phyloP scores from a whole-genome alignment of 2,113 vertebrate species.

The Hystrix cristata region DNA sequence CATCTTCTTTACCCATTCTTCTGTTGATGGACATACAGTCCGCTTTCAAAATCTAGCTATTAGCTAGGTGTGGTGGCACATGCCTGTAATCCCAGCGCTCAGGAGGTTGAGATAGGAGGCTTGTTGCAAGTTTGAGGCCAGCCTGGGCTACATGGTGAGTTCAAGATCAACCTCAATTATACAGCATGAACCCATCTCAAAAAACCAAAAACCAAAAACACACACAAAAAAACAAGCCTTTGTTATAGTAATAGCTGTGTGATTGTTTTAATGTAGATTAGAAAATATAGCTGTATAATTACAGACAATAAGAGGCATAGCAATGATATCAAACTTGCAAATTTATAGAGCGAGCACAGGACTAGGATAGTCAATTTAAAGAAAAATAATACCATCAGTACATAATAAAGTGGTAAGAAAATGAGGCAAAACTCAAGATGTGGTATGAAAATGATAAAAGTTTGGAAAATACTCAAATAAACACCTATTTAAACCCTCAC shows the following conservation, averaged over 20 bases:
- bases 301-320: background rate
- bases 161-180: too few relatives aligned
- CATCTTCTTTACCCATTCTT: background rate
- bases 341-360: background rate
- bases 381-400: conserved; percentile 16
- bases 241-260: background rate
- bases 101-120: too few relatives aligned
- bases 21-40: background rate
- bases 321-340: background rate
- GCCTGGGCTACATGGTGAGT: too few relatives aligned
- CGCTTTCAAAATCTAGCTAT: background rate
- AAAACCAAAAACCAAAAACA: too few relatives aligned
- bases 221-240: background rate
- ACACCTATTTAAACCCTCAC: background rate
- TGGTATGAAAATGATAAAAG: background rate
- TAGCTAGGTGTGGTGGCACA: too few relatives aligned
- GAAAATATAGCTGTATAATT: background rate
- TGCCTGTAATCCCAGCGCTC: too few relatives aligned
- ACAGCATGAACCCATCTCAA: too few relatives aligned
- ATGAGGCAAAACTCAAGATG: background rate
- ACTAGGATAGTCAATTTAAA: background rate
- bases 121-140: too few relatives aligned
- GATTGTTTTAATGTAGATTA: background rate
- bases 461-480: conserved; percentile 11
- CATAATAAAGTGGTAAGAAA: conserved; percentile 10